These are phyloP conservation scores for Probosciger aterrimus DNA, from an alignment of 2,113 vertebrate species.

Conservation along the genomic window DNA sequence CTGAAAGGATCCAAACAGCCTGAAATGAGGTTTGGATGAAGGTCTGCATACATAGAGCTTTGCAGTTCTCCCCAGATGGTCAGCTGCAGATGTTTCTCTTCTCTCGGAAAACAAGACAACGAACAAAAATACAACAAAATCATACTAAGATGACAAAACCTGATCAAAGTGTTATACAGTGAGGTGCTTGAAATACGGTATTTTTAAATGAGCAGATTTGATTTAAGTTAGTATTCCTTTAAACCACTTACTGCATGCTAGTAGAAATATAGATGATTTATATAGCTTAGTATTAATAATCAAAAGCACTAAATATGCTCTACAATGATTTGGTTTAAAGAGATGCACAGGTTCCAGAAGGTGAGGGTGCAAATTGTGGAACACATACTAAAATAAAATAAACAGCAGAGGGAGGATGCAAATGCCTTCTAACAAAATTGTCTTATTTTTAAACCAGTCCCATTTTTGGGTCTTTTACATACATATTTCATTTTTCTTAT, in stretches of 20 bases:
- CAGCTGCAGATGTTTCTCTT: neutral
- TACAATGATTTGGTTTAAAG: neutral
- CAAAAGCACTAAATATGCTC: neutral
- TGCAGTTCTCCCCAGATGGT: accelerated
- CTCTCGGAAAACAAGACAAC: neutral
- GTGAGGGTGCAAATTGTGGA: constrained; percentile 28
- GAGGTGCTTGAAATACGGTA: accelerated
- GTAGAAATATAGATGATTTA: neutral
- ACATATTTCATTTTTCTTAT: neutral
- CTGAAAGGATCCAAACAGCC: neutral
- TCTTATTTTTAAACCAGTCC: neutral
- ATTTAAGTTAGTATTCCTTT: neutral
- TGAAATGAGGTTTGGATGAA: neutral
- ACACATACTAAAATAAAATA: constrained; percentile 12
- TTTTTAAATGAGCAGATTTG: neutral
- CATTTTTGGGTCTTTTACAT: neutral
- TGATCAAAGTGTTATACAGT: neutral
- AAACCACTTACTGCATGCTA: neutral
- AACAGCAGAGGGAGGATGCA: constrained; percentile 30
- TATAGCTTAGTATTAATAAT: neutral
- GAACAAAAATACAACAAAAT: accelerated
- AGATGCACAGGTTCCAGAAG: constrained; percentile 34
- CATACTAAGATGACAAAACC: neutral
- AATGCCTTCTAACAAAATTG: constrained; percentile 19
- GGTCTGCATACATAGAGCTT: neutral